These are phyloP conservation scores for Drosophila paramelanica DNA, from an alignment of 2,888 invertebrate genomes.

Conservation along the genomic window DNA sequence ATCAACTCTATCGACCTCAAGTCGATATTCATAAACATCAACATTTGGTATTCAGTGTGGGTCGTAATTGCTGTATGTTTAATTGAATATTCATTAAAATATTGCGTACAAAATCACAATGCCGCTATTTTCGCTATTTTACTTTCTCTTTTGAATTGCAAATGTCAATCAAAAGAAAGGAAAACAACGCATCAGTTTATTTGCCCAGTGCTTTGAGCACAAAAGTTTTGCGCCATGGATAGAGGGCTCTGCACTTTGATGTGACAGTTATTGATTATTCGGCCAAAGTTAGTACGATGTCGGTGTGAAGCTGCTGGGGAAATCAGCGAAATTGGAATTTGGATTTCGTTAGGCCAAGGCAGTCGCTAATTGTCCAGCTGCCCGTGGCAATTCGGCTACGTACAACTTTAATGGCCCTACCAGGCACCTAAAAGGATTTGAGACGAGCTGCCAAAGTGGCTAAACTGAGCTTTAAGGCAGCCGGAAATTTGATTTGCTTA, in stretches of 20 bases:
- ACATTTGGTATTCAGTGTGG: conserved; percentile 16
- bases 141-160: conserved; percentile 46
- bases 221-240: conserved; percentile 16
- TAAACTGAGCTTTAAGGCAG: conserved; percentile 51
- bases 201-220: conserved; percentile 52
- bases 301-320: conserved; percentile 50
- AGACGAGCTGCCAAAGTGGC: conserved; percentile 43
- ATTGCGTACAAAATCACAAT: conserved; percentile 40
- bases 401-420: conserved; percentile 46
- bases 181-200: conserved; percentile 56
- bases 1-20: conserved; percentile 1
- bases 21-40: conserved; percentile 15
- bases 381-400: conserved; percentile 25
- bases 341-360: conserved; percentile 35
- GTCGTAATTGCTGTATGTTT: conserved; percentile 9
- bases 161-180: conserved; percentile 67
- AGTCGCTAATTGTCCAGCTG: conserved; percentile 59
- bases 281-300: conserved; percentile 31
- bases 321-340: conserved; percentile 68
- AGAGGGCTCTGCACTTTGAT: conserved; percentile 17
- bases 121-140: conserved; percentile 16
- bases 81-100: conserved; percentile 62
- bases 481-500: conserved; percentile 73
- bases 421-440: conserved; percentile 37
- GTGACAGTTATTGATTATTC: conserved; percentile 76